These are phyloP conservation scores for Mimachlamys varia DNA, from an alignment of 2,888 invertebrate species.

Conservation along the genomic window DNA sequence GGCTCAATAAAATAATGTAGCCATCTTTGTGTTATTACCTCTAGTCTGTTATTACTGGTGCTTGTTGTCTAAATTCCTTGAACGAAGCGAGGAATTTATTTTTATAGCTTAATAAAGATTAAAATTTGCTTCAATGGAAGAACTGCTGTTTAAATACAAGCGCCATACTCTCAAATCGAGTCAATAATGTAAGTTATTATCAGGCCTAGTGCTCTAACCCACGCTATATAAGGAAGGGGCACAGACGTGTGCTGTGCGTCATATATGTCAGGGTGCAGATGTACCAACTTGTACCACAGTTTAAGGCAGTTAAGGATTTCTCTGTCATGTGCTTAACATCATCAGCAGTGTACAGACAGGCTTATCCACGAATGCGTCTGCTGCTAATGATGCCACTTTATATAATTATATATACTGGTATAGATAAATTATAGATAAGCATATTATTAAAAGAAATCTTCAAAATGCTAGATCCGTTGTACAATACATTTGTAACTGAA, in stretches of 20 bases:
- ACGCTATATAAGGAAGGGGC: neutral
- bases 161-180: neutral
- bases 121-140: neutral
- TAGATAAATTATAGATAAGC: neutral
- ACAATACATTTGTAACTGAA: neutral
- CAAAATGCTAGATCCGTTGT: neutral
- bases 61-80: slow-evolving; percentile 11
- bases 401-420: neutral
- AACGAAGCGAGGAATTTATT: neutral
- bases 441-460: neutral
- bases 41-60: neutral
- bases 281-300: neutral
- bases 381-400: neutral
- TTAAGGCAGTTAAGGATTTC: neutral
- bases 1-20: neutral
- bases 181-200: neutral
- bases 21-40: neutral
- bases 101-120: slow-evolving; percentile 28
- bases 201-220: neutral
- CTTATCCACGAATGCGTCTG: neutral
- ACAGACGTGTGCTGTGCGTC: neutral
- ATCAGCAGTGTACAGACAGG: neutral
- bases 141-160: neutral
- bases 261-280: neutral
- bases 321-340: neutral